Base-by-base conservation (phyloP, 2,797 vertebrate species). In the Zenarchopterus dispar region DNA sequence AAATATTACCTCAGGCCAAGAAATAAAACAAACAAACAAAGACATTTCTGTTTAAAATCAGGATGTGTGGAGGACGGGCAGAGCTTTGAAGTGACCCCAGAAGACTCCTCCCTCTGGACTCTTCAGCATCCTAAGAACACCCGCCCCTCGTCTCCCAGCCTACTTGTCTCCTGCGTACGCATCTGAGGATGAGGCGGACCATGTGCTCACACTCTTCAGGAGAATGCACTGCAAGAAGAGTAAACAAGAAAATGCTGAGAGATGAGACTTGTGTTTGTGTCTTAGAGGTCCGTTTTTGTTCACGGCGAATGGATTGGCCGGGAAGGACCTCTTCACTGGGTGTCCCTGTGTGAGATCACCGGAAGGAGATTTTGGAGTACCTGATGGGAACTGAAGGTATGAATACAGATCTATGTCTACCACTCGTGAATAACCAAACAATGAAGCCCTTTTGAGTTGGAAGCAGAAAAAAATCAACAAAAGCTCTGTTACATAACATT, bases 341-440 rank as follows among this genome's bases (percentile, higher is more conserved):
- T 65, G 54, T 61, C 26, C 48, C 67, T 42, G 41, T 72, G 62
- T 69, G 56, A 72, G 54, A 66, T 74, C 73, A 61, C 39, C n/a
- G 0, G 59, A 4, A 85, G 63, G 62, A 77, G 39, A 73, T 64
- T 67, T 45, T 70, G 41, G 55, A 74, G 18, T 67, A 47, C 74
- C 56, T 67, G 4, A 68, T 60, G 59, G 31, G 72, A 67, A 70
- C 2, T 55, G 19, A 61, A 86, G 85, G 89, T 89, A 85, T 54
- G 84, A 62, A 24, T 3, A 15, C 57, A 56, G 2, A 31, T 26
- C 4, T 9, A 4, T 49, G 9, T 17, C 8, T 54, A 16, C 42
- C 42, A 5, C 23, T 53, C 7, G 42, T 42, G 2, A 47, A 41
- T 17, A 1, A 17, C 3, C 3, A 56, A 43, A n/a, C 43, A 13